Evolutionary conservation across 2,888 invertebrate genomes (phyloP), one percentile per base, ranked within the genome.

Genomic region (Aspidapion aeneum): DNA sequence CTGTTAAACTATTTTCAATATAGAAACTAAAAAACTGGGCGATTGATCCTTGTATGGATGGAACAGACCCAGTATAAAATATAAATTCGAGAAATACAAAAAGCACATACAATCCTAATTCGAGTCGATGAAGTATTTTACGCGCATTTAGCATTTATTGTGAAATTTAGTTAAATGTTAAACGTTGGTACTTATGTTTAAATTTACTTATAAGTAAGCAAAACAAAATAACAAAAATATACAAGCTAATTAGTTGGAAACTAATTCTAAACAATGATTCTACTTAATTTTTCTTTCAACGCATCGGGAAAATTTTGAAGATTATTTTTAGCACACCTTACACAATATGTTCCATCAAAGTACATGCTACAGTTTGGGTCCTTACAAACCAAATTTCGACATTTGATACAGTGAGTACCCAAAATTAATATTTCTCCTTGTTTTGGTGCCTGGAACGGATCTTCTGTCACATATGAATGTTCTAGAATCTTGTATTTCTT

Each of bases 401-500:
- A 96, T 18, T 82, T 72, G 20, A 82, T 79, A 79, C 95, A 95
- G 74, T 91, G 87, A 12, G 88, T 83, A 1, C 95, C 96, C 18
- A 95, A 74, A 1, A 93, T 83, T 65, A 93, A 80, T 73, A 89
- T 88, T 78, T 93, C 90, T n/a, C 89, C 87, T 75, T 85, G 87
- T 61, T 87, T 87, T 3, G 88, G 87, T 1, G 89, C 85, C 72
- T 87, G 85, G 75, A 94, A 95, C 0, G 95, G 95, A 80, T 95
- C 94, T 74, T 90, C 90, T 86, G 92, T 90, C 0, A 94, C 79
- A 78, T 90, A 96, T 66, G 87, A 88, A 35, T 91, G 86, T 75
- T 93, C 92, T 69, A 84, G 81, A 61, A 93, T 85, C 48, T 81
- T 77, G 50, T 91, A 81, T 63, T 87, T 85, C 68, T 86, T 86